Conservation (phyloP, 2,113 vertebrate genomes). For the Gila orcuttii region DNA sequence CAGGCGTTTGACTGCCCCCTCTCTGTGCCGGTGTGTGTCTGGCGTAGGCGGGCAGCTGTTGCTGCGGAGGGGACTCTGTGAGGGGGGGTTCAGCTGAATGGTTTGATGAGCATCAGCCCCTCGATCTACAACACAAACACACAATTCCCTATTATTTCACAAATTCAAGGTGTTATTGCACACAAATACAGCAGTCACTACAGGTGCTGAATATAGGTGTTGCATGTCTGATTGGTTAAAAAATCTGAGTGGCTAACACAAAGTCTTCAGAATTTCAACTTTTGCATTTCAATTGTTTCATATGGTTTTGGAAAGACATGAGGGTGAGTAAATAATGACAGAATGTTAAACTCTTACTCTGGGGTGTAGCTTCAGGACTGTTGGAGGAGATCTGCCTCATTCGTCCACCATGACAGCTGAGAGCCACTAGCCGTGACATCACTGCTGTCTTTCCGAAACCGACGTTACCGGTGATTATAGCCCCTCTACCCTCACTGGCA, state of each 20-base stretch:
- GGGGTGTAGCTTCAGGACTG: constrained; percentile 83
- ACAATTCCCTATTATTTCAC: not conserved
- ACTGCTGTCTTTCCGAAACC: constrained; percentile 95
- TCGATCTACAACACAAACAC: constrained; percentile 73
- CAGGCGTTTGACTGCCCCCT: constrained; percentile 83
- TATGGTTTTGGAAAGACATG: not conserved
- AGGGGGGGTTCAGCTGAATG: constrained; percentile 69
- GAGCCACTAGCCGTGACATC: constrained; percentile 91
- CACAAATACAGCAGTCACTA: not conserved
- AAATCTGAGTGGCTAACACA: not conserved
- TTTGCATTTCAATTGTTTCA: not conserved
- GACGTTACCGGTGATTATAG: constrained; percentile 87
- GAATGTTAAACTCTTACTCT: constrained; percentile 75
- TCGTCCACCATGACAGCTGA: constrained; percentile 92
- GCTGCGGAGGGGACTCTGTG: constrained; percentile 64
- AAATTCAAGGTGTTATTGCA: not conserved
- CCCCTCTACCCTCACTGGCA: constrained; percentile 81
- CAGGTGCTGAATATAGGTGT: not conserved
- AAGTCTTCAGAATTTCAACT: not conserved
- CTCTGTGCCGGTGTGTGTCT: constrained; percentile 75
- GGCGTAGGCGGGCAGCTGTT: constrained; percentile 66
- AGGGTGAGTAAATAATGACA: not conserved
- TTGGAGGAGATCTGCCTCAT: constrained; percentile 89
- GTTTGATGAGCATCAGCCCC: constrained; percentile 79
- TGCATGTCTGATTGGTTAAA: not conserved